These are phyloP conservation scores for Tachina lurida DNA, from an alignment of 2,888 invertebrate genomes.

Conservation along the genomic window DNA sequence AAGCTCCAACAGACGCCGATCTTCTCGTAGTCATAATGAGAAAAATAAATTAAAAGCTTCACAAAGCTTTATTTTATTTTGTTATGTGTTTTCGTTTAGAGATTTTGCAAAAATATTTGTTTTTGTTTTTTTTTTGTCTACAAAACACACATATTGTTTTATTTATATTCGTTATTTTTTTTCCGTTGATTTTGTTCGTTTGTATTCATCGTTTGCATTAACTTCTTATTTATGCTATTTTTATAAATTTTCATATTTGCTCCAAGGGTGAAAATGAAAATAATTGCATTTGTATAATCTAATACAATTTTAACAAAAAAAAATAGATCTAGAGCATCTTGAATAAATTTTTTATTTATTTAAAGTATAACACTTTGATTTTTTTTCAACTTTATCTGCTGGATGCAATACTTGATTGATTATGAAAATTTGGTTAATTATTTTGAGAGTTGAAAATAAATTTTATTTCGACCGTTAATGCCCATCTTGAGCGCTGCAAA, in stretches of 20 bases:
- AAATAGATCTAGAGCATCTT: constrained; percentile 1
- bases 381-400: constrained; percentile 1
- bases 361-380: not conserved
- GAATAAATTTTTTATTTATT: not conserved
- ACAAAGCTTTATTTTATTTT: constrained; percentile 49
- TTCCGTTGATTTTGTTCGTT: constrained; percentile 56
- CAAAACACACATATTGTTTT: constrained; percentile 56
- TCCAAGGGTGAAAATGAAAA: constrained; percentile 79
- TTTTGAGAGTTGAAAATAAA: constrained; percentile 52
- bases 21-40: constrained; percentile 83
- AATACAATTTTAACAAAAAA: not conserved
- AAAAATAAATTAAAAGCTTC: constrained; percentile 22
- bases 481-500: constrained; percentile 81
- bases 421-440: constrained; percentile 25
- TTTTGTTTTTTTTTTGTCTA: constrained; percentile 32
- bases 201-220: constrained; percentile 57
- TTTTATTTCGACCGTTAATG: constrained; percentile 59
- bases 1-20: constrained; percentile 88
- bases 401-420: not conserved
- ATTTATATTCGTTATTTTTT: constrained; percentile 72
- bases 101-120: constrained; percentile 57
- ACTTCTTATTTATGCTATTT: constrained; percentile 76
- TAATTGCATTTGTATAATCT: constrained; percentile 72
- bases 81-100: constrained; percentile 43
- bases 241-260: constrained; percentile 74